Base-by-base conservation (phyloP, 2,888 invertebrate genomes). In the Dorcus parallelipipedus region DNA sequence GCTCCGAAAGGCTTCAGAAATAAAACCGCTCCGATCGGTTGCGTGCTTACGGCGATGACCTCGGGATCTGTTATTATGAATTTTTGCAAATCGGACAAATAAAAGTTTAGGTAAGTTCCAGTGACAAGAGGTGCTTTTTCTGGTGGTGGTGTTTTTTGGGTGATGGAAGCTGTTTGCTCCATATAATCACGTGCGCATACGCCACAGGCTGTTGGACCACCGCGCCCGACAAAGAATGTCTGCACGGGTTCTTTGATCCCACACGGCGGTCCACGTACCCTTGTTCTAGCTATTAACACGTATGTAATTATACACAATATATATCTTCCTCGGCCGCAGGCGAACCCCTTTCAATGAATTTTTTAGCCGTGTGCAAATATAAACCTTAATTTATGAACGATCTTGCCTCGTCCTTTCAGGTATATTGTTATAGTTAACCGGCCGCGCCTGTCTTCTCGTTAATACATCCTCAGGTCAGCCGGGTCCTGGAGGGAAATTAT, bases 281-380 rank as follows among this genome's bases (percentile, higher is more conserved):
- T 71, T 66, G 68, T 66, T 68, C 65, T 66, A 70, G 67, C 73
- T 71, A 73, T 73, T 73, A 73, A 72, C 73, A 73, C 72, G 67
- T 71, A 71, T 72, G 71, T 72, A 73, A 73, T 73, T 73, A 73
- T 71, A 67, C 67, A 69, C 69, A 70, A 71, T 67, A 71, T 66
- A 67, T 67, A 69, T 70, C 69, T 65, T 61, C 57, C 17, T 58
- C 51, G 38, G 40, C 60, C 51, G 38, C 10, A 48, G 64, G 66
- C 63, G 56, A 59, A 66, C 64, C 67, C 65, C 62, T 65, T 66
- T 63, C 63, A 62, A 64, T 64, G 60, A 61, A 61, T 63, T 61
- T 67, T 64, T 67, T 67, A 54, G 57, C 65, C 64, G 61, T 68
- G 70, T 69, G 70, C 70, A 70, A 70, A 70, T 70, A 68, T 69